Base-by-base conservation (phyloP, 2,113 vertebrate genomes). In the Lota lota region DNA sequence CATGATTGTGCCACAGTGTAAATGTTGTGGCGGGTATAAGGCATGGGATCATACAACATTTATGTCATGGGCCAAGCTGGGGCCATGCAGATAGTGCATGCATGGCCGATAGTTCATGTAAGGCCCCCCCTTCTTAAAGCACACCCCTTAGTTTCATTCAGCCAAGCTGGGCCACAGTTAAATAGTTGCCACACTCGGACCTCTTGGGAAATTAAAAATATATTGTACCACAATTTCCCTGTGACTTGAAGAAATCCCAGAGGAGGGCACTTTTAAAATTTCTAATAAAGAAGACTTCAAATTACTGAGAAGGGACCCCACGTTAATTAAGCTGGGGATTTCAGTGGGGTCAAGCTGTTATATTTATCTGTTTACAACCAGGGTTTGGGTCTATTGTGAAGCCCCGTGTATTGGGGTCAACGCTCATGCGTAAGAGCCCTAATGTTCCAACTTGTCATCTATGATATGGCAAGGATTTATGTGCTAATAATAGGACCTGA, bases 151-250 rank as follows among this genome's bases (percentile, higher is more conserved):
- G 68, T 88, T 88, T 80, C 81, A 82, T 85, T 86, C 75, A 73
- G 78, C 68, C 67, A 77, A 85, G 79, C 80, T 72, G 60, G 78
- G 75, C 78, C 70, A 61, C 85, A 68, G 78, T 87, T 85, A 90
- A 89, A 89, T 85, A 88, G 80, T 90, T 89, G 84, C 85, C 84
- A 82, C 73, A 80, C 82, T 63, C 76, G 70, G 78, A 84, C 69
- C 91, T 83, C 86, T 36, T 54, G 91, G 91, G 91, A 93, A 93
- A 93, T 93, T 92, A 93, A 91, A 89, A 90, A 85, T 85, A 90
- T 88, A 90, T 90, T 91, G 91, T 90, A 70, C 80, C 85, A 92
- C 87, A 85, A 86, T 91, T 91, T 90, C 85, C 80, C 79, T 87
- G 88, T 83, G 87, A 90, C 83, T 85, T 53, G 51, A 50, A 60